Evolutionary conservation across 2,797 vertebrate genomes (phyloP).

Genomic region (Ceryle rudis): DNA sequence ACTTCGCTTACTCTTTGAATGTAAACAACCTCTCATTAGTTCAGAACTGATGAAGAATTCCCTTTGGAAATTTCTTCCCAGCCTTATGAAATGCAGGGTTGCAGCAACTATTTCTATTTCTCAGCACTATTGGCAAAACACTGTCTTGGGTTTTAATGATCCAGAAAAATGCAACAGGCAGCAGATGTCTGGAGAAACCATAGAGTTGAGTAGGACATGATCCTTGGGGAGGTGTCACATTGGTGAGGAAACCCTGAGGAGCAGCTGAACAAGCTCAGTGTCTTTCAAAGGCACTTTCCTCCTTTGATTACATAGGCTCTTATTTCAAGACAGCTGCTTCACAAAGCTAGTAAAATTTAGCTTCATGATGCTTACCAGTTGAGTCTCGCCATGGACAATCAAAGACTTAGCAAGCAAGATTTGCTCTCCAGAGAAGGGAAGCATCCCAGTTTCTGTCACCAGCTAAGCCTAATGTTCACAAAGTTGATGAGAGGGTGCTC

Average conservation of each 20-base stretch:
- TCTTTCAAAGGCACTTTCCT: neutral
- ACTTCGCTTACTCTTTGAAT: neutral
- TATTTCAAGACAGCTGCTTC: neutral
- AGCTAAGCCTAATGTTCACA: neutral
- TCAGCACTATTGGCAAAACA: neutral
- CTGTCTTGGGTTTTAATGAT: slow-evolving; percentile 12
- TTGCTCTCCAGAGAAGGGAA: neutral
- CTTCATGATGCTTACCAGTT: neutral
- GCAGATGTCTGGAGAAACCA: neutral
- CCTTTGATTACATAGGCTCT: neutral
- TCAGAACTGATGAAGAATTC: neutral
- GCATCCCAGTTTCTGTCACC: neutral
- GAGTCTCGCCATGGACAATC: neutral
- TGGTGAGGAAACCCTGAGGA: neutral
- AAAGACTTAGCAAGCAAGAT: neutral
- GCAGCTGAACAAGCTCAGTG: neutral
- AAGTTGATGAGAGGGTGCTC: neutral
- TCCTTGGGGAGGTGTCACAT: neutral
- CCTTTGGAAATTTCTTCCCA: neutral
- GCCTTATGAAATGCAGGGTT: neutral
- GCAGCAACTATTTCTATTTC: neutral
- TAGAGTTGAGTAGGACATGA: neutral
- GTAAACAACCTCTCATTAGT: neutral
- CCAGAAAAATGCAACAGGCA: slow-evolving; percentile 26
- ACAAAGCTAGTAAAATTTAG: neutral